These are phyloP conservation scores for Dasysyrphus tricinctus DNA, from an alignment of 2,888 invertebrate genomes.

Conservation along the genomic window DNA sequence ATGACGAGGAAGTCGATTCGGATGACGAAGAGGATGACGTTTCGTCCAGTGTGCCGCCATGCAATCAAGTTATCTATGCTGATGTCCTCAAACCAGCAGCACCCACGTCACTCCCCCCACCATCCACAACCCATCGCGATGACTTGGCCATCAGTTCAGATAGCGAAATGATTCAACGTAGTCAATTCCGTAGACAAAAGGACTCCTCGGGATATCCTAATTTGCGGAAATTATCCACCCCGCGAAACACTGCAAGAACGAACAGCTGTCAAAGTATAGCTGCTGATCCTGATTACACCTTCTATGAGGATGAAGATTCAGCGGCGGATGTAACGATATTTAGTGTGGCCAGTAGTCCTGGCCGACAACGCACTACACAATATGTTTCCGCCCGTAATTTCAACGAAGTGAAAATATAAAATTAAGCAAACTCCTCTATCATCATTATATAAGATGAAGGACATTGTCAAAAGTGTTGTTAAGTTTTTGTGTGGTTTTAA, in stretches of 20 bases:
- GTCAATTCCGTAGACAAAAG: conserved; percentile 50
- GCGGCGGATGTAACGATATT: conserved; percentile 40
- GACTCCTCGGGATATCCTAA: conserved; percentile 52
- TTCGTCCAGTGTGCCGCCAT: conserved; percentile 21
- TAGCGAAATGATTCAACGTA: conserved; percentile 70
- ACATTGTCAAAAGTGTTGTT: conserved; percentile 47
- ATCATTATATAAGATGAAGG: neutral
- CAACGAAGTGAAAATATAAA: conserved; percentile 85
- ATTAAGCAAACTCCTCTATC: neutral
- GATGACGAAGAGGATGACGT: conserved; percentile 63
- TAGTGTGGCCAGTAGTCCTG: conserved; percentile 62
- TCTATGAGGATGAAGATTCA: conserved; percentile 54
- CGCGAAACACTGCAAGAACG: conserved; percentile 35
- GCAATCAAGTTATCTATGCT: conserved; percentile 52
- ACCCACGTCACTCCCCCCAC: neutral
- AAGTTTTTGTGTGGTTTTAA: conserved; percentile 49
- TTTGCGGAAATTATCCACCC: conserved; percentile 51
- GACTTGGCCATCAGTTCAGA: conserved; percentile 67
- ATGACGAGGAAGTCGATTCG: conserved; percentile 78
- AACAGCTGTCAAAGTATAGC: conserved; percentile 61
- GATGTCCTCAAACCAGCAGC: conserved; percentile 49
- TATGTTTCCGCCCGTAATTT: conserved; percentile 86
- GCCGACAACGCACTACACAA: conserved; percentile 84
- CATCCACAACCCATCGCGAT: conserved; percentile 37
- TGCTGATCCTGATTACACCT: conserved; percentile 61